These are phyloP conservation scores for Drosophila virilis DNA, from an alignment of 1,140 invertebrate genomes.

Conservation along the genomic window DNA sequence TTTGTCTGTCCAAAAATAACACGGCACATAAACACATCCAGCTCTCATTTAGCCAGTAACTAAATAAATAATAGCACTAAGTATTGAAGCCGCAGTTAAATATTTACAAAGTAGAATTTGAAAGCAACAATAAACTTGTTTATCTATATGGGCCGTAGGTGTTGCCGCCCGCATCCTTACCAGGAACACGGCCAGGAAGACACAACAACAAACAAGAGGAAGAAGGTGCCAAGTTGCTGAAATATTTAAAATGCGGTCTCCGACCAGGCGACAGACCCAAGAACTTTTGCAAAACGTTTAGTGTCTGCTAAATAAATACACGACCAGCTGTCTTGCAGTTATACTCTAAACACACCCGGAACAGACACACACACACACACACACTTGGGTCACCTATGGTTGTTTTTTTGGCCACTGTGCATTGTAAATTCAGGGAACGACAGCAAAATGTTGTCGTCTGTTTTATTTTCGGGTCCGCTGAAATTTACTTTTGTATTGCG, in stretches of 20 bases:
- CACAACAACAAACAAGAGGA: background rate
- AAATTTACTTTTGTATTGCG: constrained; percentile 43
- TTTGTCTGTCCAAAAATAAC: constrained; percentile 2
- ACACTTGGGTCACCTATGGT: constrained; percentile 30
- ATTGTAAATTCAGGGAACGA: constrained; percentile 59
- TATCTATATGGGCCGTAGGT: background rate
- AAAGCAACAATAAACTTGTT: constrained; percentile 60
- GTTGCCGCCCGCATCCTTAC: background rate
- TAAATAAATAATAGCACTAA: constrained; percentile 30
- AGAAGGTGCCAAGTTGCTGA: constrained; percentile 66
- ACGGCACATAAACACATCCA: constrained; percentile 6
- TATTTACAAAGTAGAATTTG: constrained; percentile 63
- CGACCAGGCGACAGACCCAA: constrained; percentile 36
- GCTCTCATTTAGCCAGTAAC: constrained; percentile 5
- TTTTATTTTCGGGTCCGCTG: constrained; percentile 35
- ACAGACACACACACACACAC: constrained; percentile 8
- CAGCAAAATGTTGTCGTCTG: constrained; percentile 52
- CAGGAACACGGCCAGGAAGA: background rate
- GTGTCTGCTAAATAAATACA: constrained; percentile 42
- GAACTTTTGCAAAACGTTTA: constrained; percentile 32
- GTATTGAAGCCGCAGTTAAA: constrained; percentile 61
- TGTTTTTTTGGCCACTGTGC: constrained; percentile 40
- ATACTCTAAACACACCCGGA: background rate
- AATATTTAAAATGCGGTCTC: constrained; percentile 63
- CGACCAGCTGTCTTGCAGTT: constrained; percentile 5